Evolutionary conservation across 2,888 invertebrate genomes (phyloP).

Genomic region (Ceriagrion tenellum): DNA sequence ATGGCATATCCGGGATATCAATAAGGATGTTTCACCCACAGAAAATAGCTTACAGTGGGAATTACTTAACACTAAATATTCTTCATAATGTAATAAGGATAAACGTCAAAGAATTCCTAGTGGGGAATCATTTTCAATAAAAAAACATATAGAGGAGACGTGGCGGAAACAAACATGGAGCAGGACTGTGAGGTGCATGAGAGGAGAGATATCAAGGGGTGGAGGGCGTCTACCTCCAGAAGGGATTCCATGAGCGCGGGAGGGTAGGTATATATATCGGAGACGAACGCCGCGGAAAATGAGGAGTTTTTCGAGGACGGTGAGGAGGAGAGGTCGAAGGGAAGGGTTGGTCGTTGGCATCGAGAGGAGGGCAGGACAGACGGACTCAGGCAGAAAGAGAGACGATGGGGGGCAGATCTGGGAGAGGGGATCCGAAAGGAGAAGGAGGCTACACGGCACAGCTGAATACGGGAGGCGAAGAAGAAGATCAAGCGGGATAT

Average conservation of each 20-base stretch:
- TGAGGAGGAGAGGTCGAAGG: not conserved
- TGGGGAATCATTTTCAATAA: not conserved
- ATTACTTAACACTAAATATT: too few relatives aligned
- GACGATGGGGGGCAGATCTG: not conserved
- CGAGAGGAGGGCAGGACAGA: not conserved
- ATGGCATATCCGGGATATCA: too few relatives aligned
- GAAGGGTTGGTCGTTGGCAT: not conserved
- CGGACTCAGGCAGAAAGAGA: not conserved
- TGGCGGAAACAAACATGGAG: not conserved
- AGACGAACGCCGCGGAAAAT: constrained; percentile 17
- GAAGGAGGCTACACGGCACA: not conserved
- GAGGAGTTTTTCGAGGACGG: constrained; percentile 6
- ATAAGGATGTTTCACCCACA: too few relatives aligned
- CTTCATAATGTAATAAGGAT: too few relatives aligned
- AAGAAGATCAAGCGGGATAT: not conserved
- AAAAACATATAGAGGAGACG: not conserved
- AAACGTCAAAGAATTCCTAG: not conserved
- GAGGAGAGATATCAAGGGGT: not conserved
- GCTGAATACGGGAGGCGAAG: not conserved
- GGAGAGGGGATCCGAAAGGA: not conserved
- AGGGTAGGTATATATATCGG: not conserved
- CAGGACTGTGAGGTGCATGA: not conserved
- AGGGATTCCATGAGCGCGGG: not conserved
- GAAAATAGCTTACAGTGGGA: too few relatives aligned
- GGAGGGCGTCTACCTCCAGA: not conserved